Percentiles rank a stretch among this genome's conserved stretches.
phyloP scores from a whole-genome alignment of 2,888 invertebrate species.

The Steinernema hermaphroditum region DNA sequence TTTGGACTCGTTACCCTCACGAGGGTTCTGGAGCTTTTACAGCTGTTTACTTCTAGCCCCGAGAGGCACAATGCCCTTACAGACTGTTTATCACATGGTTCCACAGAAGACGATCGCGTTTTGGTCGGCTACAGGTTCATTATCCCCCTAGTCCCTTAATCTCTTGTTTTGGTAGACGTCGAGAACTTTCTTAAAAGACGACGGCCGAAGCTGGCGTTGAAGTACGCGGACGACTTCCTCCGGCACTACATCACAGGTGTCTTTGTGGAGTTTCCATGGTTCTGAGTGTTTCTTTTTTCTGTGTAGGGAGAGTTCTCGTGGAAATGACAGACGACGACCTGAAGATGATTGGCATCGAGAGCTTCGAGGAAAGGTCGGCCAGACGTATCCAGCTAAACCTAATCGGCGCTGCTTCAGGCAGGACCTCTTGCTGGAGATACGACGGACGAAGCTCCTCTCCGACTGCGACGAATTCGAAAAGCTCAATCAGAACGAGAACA shows the following conservation, averaged over 20 bases:
- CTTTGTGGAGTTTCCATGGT: constrained; percentile 2
- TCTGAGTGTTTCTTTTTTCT: constrained; percentile 12
- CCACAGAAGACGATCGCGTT: constrained; percentile 52
- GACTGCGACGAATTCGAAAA: constrained; percentile 53
- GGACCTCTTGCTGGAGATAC: constrained; percentile 52
- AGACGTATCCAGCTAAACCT: background rate
- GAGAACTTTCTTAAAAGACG: constrained; percentile 52
- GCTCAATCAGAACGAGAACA: constrained; percentile 31
- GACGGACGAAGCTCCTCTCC: constrained; percentile 53
- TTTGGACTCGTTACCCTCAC: too few relatives aligned
- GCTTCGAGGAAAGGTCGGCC: constrained; percentile 47
- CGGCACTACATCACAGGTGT: constrained; percentile 52
- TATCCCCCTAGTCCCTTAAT: too few relatives aligned
- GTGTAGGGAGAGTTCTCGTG: constrained; percentile 52
- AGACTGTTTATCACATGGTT: constrained; percentile 41
- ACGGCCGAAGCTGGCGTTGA: constrained; percentile 52
- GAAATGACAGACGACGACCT: constrained; percentile 53
- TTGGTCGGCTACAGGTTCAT: constrained; percentile 41
- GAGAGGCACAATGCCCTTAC: constrained; percentile 29
- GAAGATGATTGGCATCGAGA: constrained; percentile 48
- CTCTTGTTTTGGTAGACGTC: constrained; percentile 39
- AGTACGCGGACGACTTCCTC: constrained; percentile 53
- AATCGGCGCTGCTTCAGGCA: constrained; percentile 41
- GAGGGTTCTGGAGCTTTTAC: too few relatives aligned
- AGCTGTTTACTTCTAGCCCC: too few relatives aligned